These are phyloP conservation scores for Didymodactylos carnosus DNA, from an alignment of 2,888 invertebrate genomes.

Conservation along the genomic window DNA sequence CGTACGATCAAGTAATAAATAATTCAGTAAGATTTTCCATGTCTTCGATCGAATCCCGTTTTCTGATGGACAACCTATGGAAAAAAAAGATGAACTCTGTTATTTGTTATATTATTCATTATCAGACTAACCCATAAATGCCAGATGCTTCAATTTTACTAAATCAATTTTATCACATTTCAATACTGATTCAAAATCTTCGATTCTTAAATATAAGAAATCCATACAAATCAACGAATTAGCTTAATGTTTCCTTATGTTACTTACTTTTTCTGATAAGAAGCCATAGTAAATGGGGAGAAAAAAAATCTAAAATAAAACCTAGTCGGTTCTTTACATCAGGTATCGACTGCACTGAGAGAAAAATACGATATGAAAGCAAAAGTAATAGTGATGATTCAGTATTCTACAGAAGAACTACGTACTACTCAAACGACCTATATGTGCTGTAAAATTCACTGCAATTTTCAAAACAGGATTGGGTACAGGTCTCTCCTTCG, in stretches of 20 bases:
- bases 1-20: background rate
- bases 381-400: too few relatives aligned
- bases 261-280: background rate
- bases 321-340: too few relatives aligned
- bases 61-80: conserved; percentile 10
- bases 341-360: too few relatives aligned
- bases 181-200: conserved; percentile 3
- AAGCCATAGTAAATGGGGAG: too few relatives aligned
- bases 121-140: background rate
- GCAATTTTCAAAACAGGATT: too few relatives aligned
- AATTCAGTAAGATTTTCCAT: conserved; percentile 12
- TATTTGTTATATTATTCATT: background rate
- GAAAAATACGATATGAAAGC: too few relatives aligned
- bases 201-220: background rate
- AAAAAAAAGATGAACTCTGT: background rate
- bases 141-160: background rate
- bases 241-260: background rate
- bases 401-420: too few relatives aligned
- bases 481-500: too few relatives aligned
- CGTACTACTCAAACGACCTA: too few relatives aligned
- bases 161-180: conserved; percentile 8
- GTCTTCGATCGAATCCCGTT: conserved; percentile 7
- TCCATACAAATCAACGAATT: background rate
- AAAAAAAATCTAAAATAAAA: too few relatives aligned
- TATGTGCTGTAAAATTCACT: too few relatives aligned